Percentiles rank a stretch among this genome's conserved stretches.
phyloP scores from a whole-genome alignment of 1,140 invertebrate genomes.

The Drosophila funebris region DNA sequence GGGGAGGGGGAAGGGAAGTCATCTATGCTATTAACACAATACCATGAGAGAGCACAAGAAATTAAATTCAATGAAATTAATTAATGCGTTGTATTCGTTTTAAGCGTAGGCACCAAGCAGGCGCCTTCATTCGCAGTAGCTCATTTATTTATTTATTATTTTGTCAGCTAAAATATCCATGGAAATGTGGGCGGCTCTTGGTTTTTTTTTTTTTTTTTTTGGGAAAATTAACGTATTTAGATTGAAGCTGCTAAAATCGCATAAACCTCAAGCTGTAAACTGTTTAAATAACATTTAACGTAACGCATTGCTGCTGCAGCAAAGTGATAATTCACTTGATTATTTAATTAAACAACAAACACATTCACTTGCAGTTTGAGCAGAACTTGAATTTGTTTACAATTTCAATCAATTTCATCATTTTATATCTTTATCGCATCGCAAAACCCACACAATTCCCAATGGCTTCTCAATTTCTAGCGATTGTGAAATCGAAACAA shows the following conservation, averaged over 20 bases:
- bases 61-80: conserved; percentile 71
- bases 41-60: conserved; percentile 34
- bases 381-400: not conserved
- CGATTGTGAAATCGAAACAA: conserved; percentile 65
- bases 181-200: conserved; percentile 1
- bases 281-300: too few relatives aligned
- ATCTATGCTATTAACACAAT: conserved; percentile 33
- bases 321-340: too few relatives aligned
- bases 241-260: not conserved
- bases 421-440: conserved; percentile 40
- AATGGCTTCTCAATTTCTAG: conserved; percentile 55
- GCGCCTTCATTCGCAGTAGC: conserved; percentile 18
- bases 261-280: not conserved
- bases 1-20: not conserved
- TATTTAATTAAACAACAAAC: too few relatives aligned
- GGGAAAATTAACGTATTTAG: conserved; percentile 12
- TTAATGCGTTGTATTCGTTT: conserved; percentile 43
- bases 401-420: conserved; percentile 32
- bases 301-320: too few relatives aligned
- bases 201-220: conserved; percentile 13
- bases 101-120: conserved; percentile 36
- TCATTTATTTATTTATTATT: conserved; percentile 22
- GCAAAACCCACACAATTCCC: conserved; percentile 43
- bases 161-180: not conserved
- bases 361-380: too few relatives aligned